A percentile compares a stretch with the other conserved stretches of the same genome.
phyloP scores from a whole-genome alignment of 2,888 invertebrate species.

The Chesias legatella region DNA sequence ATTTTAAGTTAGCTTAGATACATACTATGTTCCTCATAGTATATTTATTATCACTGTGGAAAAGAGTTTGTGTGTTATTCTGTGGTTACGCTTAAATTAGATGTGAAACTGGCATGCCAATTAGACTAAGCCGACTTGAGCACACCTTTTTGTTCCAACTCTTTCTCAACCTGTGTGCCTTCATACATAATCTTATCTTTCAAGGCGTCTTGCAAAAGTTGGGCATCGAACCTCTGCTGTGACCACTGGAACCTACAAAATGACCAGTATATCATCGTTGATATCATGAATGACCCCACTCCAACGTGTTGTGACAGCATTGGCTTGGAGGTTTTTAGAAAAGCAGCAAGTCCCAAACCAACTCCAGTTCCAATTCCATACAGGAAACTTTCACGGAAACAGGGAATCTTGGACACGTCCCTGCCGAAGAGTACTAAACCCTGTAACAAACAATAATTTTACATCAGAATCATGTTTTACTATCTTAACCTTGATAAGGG shows the following conservation, averaged over 20 bases:
- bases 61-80: too few species aligned
- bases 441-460: constrained; percentile 51
- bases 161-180: constrained; percentile 80
- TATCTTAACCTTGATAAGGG: too few species aligned
- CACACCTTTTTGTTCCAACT: constrained; percentile 64
- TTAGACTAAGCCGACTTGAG: constrained; percentile 56
- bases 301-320: constrained; percentile 83
- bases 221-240: constrained; percentile 82
- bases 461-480: too few species aligned
- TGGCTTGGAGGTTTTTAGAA: constrained; percentile 87
- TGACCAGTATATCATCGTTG: constrained; percentile 85
- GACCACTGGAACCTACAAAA: constrained; percentile 86
- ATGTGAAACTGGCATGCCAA: too few species aligned
- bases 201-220: constrained; percentile 81
- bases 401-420: constrained; percentile 88
- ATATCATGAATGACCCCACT: constrained; percentile 82
- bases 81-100: too few species aligned
- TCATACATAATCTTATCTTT: constrained; percentile 81
- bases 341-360: constrained; percentile 83
- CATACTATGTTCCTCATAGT: too few species aligned
- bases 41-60: too few species aligned
- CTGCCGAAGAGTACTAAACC: constrained; percentile 84
- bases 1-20: too few species aligned
- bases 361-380: constrained; percentile 87
- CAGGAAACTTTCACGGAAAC: constrained; percentile 88